Evolutionary conservation across 1,140 invertebrate species (phyloP).

Genomic region (Liolophura sinensis): DNA sequence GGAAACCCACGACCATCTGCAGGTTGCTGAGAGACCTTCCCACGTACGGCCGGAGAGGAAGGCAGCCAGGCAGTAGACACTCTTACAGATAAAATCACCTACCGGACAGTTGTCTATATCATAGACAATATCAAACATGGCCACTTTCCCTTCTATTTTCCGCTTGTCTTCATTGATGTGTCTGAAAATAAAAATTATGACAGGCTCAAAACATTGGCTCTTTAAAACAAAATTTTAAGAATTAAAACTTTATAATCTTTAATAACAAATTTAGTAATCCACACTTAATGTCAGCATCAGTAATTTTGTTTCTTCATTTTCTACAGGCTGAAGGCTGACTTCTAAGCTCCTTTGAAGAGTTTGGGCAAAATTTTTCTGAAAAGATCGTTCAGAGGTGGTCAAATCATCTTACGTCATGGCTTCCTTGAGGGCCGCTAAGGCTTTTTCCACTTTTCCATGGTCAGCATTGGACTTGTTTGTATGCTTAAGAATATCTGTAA

Average conservation of each 20-base stretch:
- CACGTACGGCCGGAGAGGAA: no score
- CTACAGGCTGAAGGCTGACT: no score
- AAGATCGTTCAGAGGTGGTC: no score
- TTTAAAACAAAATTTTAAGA: no score
- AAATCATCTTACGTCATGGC: slow-evolving; percentile 74
- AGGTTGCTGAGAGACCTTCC: no score
- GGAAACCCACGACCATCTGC: neutral
- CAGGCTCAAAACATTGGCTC: neutral
- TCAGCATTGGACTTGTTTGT: slow-evolving; percentile 85
- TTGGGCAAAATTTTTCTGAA: neutral
- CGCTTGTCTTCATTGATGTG: slow-evolving; percentile 97
- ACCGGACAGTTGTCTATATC: slow-evolving; percentile 97
- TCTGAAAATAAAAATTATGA: slow-evolving; percentile 37
- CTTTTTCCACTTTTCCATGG: slow-evolving; percentile 79
- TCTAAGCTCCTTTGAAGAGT: neutral
- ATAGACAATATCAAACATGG: slow-evolving; percentile 96
- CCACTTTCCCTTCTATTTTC: slow-evolving; percentile 90
- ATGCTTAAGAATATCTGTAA: slow-evolving; percentile 86
- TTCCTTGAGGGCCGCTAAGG: slow-evolving; percentile 84
- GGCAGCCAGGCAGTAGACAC: neutral
- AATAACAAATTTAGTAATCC: no score
- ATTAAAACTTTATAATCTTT: no score
- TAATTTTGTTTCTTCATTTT: no score
- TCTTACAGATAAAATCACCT: slow-evolving; percentile 47
- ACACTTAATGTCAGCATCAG: no score